These are phyloP conservation scores for Pantala flavescens DNA, from an alignment of 1,140 invertebrate species.

Conservation along the genomic window DNA sequence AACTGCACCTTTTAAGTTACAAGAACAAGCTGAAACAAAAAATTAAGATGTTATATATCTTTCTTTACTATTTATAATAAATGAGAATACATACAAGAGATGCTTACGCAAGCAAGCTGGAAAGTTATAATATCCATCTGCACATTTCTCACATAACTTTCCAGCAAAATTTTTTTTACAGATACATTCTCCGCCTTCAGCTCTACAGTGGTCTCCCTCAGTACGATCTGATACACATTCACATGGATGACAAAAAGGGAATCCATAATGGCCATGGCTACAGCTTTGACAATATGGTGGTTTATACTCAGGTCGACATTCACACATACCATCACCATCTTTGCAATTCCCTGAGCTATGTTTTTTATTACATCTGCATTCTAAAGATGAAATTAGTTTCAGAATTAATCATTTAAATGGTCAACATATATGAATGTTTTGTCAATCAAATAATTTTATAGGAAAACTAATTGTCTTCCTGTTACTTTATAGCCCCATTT, in stretches of 20 bases:
- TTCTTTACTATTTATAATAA: not conserved
- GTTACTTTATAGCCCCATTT: not conserved
- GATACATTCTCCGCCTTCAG: constrained; percentile 69
- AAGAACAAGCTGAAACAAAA: constrained; percentile 65
- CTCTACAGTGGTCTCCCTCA: constrained; percentile 69
- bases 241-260: constrained; percentile 87
- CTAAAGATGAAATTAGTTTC: not conserved
- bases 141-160: constrained; percentile 75
- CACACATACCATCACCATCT: constrained; percentile 81
- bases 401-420: not conserved
- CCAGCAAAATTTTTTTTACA: constrained; percentile 86
- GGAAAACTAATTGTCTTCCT: not conserved
- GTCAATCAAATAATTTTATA: not conserved
- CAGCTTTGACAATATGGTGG: constrained; percentile 75
- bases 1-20: constrained; percentile 65
- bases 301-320: constrained; percentile 71
- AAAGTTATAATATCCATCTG: constrained; percentile 81
- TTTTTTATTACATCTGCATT: not conserved
- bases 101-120: constrained; percentile 67
- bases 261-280: constrained; percentile 85
- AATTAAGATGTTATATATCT: not conserved
- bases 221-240: constrained; percentile 90
- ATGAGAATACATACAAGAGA: not conserved
- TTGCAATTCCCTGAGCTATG: constrained; percentile 90
- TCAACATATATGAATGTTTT: not conserved